These are phyloP conservation scores for Aleiodes leptofemur DNA, from an alignment of 2,888 invertebrate species.

Conservation along the genomic window DNA sequence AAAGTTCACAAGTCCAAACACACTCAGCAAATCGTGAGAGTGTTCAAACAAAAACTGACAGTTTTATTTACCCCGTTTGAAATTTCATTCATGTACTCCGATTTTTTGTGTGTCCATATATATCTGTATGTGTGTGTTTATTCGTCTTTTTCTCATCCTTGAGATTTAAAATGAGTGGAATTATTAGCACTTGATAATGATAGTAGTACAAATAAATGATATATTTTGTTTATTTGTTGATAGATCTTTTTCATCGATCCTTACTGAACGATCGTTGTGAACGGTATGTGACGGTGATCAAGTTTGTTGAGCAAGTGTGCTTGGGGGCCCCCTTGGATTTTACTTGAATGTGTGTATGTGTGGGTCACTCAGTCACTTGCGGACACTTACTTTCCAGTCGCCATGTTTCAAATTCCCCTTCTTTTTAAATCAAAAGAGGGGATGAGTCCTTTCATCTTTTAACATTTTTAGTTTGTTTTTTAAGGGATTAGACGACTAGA, in stretches of 20 bases:
- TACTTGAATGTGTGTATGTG: constrained; percentile 55
- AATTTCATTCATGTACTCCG: not conserved
- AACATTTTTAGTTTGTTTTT: not conserved
- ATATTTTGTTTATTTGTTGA: not conserved
- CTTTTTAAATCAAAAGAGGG: not conserved
- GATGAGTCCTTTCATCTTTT: constrained; percentile 1
- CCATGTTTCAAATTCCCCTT: constrained; percentile 54
- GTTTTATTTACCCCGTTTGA: not conserved
- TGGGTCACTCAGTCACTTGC: constrained; percentile 66
- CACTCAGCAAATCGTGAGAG: not conserved
- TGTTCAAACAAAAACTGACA: not conserved
- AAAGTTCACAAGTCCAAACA: constrained; percentile 8
- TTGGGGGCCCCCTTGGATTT: constrained; percentile 28
- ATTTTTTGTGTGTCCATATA: not conserved
- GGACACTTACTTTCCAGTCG: constrained; percentile 67
- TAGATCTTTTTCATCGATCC: constrained; percentile 45
- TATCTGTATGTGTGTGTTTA: not conserved
- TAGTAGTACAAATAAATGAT: not conserved
- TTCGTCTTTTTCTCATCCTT: not conserved
- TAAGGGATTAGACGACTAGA: no score
- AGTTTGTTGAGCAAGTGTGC: constrained; percentile 44
- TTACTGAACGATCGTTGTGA: constrained; percentile 60
- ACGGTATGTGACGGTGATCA: constrained; percentile 63
- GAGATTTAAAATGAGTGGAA: not conserved
- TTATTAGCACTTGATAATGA: not conserved